These are phyloP conservation scores for Argyresthia goedartella DNA, from an alignment of 2,888 invertebrate species.

Conservation along the genomic window DNA sequence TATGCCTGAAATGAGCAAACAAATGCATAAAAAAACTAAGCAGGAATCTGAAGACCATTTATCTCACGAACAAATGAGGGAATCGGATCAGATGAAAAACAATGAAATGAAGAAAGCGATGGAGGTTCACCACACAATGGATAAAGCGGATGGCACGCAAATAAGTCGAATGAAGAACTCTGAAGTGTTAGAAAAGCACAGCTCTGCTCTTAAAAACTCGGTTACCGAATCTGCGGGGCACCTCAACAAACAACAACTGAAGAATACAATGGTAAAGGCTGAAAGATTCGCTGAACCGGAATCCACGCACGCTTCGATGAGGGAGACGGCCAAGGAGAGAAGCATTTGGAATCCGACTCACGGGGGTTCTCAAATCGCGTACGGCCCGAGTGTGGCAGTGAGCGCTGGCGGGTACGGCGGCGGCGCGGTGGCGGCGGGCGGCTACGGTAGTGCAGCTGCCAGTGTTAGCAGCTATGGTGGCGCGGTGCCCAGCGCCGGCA, in stretches of 20 bases:
- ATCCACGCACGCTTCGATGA: not conserved
- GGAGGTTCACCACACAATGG: too few species aligned
- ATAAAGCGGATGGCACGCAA: too few species aligned
- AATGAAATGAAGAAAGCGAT: not conserved
- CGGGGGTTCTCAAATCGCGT: slow-evolving; percentile 34
- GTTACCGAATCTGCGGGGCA: too few species aligned
- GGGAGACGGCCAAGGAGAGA: slow-evolving; percentile 30
- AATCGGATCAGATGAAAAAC: not conserved
- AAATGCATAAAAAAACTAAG: not conserved
- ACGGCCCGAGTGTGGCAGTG: slow-evolving; percentile 15
- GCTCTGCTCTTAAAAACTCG: too few species aligned
- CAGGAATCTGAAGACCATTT: not conserved
- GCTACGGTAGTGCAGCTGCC: too few species aligned
- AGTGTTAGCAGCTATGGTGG: too few species aligned
- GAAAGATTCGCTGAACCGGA: not conserved
- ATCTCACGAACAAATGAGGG: too few species aligned
- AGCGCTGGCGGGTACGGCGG: not conserved
- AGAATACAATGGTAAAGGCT: not conserved
- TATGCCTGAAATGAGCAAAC: too few species aligned
- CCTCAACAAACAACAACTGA: not conserved
- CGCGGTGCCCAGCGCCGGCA: too few species aligned
- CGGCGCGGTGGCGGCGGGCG: too few species aligned
- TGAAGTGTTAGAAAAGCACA: not conserved
- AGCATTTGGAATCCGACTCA: slow-evolving; percentile 48
- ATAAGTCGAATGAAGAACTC: not conserved